Base-by-base conservation (phyloP, 2,113 vertebrate genomes). In the Xenotilapia flavipinnis region DNA sequence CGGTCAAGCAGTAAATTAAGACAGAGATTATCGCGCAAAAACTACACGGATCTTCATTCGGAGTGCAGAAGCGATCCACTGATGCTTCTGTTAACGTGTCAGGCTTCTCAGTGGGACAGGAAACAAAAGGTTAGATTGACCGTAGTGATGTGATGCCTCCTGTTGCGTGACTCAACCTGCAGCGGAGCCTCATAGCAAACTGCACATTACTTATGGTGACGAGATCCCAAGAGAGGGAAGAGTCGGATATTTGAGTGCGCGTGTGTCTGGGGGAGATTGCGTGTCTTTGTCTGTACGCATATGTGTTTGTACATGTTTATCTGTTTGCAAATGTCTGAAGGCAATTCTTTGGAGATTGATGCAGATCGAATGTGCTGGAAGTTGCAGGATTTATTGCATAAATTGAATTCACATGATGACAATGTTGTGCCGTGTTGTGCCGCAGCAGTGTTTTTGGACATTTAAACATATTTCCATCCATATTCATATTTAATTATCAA, bases 141-240 rank as follows among this genome's bases (percentile, higher is more conserved):
- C 91, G 88, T 97, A 94, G 94, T 95, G 95, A 96, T 96, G 94
- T 68, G 90, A 93, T 94, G 96, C 95, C 95, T 92, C 88, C 93
- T 81, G 93, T 98, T 96, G 97, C 97, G 96, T 98, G 97, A 98
- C 97, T 97, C 92, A 89, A 93, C 94, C 96, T 93, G 94, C 92
- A 94, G 92, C 83, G 53, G 92, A 91, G 92, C 91, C 95, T 93
- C 94, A 92, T 82, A 93, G 96, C 93, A 97, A 96, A 96, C 95
- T 94, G 89, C 80, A 89, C 47, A 85, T 89, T 88, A 58, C 95
- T 96, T 93, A 90, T 94, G 94, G 95, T 90, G 91, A 96, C 92
- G 9, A 6, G 79, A 93, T 96, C 96, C 95, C 96, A 94, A 83
- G 91, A 96, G 96, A 96, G 86, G 51, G 93, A 45, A 54, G 7